These are phyloP conservation scores for Garrulus glandarius DNA, from an alignment of 2,797 vertebrate species.

Conservation along the genomic window DNA sequence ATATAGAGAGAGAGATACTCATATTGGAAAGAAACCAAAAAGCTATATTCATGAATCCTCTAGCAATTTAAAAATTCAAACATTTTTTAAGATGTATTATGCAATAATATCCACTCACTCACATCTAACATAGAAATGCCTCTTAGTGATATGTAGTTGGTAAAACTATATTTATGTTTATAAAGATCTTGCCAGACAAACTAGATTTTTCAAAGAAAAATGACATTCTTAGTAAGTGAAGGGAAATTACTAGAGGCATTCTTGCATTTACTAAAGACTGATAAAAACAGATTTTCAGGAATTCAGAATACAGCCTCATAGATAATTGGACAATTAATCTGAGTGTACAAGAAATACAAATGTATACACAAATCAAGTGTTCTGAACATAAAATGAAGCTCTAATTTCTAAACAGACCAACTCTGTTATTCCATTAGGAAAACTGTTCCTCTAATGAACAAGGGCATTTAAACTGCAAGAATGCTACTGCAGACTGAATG, in stretches of 20 bases:
- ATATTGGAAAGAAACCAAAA: background rate
- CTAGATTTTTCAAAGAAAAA: slow-evolving; percentile 19
- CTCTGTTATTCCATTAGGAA: background rate
- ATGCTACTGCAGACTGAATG: background rate
- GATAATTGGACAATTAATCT: background rate
- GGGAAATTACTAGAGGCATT: background rate
- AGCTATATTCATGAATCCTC: background rate
- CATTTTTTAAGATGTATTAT: background rate
- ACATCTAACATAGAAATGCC: background rate
- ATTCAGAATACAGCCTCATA: background rate
- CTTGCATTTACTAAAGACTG: background rate
- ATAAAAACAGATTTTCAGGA: slow-evolving; percentile 11
- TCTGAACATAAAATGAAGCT: background rate
- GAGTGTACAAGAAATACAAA: background rate
- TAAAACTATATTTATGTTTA: slow-evolving; percentile 31
- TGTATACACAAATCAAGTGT: background rate
- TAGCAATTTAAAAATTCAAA: background rate
- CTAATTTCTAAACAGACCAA: background rate
- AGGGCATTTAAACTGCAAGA: background rate
- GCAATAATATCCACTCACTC: background rate
- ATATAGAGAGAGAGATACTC: background rate
- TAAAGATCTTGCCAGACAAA: slow-evolving; percentile 8
- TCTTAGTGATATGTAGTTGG: background rate
- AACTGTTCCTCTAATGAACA: background rate
- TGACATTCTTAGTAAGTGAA: background rate